phyloP scores from a whole-genome alignment of 2,797 vertebrate genomes.

The Danio aesculapii region DNA sequence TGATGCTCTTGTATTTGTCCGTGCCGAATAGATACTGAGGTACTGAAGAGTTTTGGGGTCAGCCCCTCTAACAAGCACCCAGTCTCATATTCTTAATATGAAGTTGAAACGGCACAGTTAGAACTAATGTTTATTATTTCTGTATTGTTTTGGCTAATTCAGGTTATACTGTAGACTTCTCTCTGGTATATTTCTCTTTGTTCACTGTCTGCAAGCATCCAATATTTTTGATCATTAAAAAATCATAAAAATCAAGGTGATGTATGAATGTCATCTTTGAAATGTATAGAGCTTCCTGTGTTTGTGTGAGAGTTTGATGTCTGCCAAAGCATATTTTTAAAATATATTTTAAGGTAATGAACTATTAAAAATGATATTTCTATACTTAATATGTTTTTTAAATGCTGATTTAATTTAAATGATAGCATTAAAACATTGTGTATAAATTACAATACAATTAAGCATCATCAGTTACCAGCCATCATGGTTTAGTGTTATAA shows the following conservation, averaged over 20 bases:
- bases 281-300: neutral
- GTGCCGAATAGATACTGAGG: neutral
- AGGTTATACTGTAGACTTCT: slow-evolving; percentile 2
- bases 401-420: too few species aligned
- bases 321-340: neutral
- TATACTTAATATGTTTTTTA: too few species aligned
- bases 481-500: neutral
- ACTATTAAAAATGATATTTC: too few species aligned
- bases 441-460: neutral
- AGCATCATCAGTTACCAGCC: neutral
- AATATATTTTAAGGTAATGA: too few species aligned
- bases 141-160: neutral
- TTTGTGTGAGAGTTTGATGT: neutral
- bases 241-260: neutral
- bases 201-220: neutral
- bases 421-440: too few species aligned
- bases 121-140: neutral
- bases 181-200: slow-evolving; percentile 11
- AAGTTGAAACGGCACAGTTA: neutral
- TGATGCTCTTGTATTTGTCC: neutral
- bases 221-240: slow-evolving; percentile 24
- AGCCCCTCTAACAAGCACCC: neutral
- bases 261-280: slow-evolving; percentile 2
- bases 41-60: neutral
- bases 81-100: neutral